phyloP scores from a whole-genome alignment of 2,888 invertebrate species.

The Drosophila parthenogenetica region DNA sequence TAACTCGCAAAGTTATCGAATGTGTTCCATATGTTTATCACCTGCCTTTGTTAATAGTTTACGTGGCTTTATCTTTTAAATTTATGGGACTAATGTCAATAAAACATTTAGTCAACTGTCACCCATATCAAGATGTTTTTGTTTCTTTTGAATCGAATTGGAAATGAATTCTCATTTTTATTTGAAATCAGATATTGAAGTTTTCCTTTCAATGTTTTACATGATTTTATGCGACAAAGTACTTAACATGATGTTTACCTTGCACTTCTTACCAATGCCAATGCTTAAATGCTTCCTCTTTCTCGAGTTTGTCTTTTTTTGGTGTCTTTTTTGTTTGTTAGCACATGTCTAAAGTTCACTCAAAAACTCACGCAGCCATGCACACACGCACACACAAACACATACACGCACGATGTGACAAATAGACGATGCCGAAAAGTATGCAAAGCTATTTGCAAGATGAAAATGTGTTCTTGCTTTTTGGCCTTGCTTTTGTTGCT shows the following conservation, averaged over 20 bases:
- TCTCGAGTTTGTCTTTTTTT: not conserved
- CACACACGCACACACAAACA: not conserved
- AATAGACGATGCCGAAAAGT: slow-evolving; percentile 35
- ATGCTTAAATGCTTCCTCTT: not conserved
- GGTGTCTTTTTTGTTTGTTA: not conserved
- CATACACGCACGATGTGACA: slow-evolving; percentile 16
- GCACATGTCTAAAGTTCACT: slow-evolving; percentile 13
- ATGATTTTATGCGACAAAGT: slow-evolving; percentile 20
- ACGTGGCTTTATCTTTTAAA: not conserved
- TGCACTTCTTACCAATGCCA: slow-evolving; percentile 27
- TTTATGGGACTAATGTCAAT: not conserved
- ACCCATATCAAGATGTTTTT: no score
- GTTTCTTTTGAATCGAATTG: no score
- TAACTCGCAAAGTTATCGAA: not conserved
- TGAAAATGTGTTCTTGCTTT: slow-evolving; percentile 13
- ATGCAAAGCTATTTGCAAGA: slow-evolving; percentile 48
- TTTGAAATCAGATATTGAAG: no score
- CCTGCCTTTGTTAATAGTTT: not conserved
- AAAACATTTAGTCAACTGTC: not conserved
- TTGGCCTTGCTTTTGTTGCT: slow-evolving; percentile 2
- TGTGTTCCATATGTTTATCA: slow-evolving; percentile 28
- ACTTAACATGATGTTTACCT: slow-evolving; percentile 19
- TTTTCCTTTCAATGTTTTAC: slow-evolving; percentile 6
- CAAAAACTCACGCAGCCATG: not conserved
- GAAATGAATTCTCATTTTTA: no score